phyloP scores from a whole-genome alignment of 2,888 invertebrate species.

The Ornithoptera priamus region DNA sequence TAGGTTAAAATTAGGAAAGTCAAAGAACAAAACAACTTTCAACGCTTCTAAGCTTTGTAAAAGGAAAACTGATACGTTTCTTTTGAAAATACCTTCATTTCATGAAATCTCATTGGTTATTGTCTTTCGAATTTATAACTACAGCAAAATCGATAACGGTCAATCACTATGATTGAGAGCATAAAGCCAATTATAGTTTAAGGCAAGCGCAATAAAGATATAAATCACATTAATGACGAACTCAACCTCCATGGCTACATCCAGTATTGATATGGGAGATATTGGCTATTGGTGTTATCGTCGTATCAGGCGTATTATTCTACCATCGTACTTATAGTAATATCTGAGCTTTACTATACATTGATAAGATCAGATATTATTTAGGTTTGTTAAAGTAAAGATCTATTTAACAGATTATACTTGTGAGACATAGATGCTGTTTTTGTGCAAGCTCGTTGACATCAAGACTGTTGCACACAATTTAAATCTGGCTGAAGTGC shows the following conservation, averaged over 20 bases:
- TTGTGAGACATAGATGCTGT: not conserved
- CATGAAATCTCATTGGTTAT: too few relatives aligned
- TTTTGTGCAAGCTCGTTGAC: not conserved
- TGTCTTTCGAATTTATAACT: too few relatives aligned
- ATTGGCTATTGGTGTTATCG: conserved; percentile 9
- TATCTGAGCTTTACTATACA: not conserved
- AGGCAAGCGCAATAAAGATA: conserved; percentile 24
- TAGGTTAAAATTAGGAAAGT: too few relatives aligned
- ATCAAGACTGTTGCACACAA: not conserved
- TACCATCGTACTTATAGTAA: not conserved
- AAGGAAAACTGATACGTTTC: too few relatives aligned
- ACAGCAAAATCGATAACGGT: too few relatives aligned
- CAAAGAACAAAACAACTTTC: too few relatives aligned
- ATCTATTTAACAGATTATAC: not conserved
- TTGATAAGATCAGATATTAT: not conserved
- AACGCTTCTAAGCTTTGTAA: too few relatives aligned
- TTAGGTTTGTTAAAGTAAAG: not conserved
- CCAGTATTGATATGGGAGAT: conserved; percentile 6
- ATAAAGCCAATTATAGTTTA: conserved; percentile 9
- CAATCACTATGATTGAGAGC: too few relatives aligned
- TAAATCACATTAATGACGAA: conserved; percentile 29
- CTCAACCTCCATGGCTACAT: conserved; percentile 30
- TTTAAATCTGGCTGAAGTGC: not conserved
- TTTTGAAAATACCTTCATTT: too few relatives aligned
- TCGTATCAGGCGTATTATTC: not conserved